Evolutionary conservation across 1,140 invertebrate genomes (phyloP).

Genomic region (Phthorimaea operculella): DNA sequence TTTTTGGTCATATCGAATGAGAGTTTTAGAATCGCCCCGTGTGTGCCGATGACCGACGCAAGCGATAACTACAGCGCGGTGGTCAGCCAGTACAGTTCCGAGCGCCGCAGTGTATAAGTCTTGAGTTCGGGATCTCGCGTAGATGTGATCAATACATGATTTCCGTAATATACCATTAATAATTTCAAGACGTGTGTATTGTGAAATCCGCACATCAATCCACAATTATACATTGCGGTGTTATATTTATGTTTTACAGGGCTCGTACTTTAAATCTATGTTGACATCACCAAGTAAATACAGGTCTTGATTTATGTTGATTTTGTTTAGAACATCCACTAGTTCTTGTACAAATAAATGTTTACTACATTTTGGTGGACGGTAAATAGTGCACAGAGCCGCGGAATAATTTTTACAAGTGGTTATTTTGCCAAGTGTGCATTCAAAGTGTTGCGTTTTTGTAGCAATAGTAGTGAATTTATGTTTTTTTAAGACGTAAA

Average conservation of each 20-base stretch:
- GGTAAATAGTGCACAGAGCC: conserved; percentile 5
- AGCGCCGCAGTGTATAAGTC: conserved; percentile 16
- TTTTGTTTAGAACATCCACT: background rate
- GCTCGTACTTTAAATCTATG: background rate
- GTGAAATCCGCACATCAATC: conserved; percentile 17
- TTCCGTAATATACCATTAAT: conserved; percentile 14
- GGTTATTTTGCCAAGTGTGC: background rate
- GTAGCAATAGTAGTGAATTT: background rate
- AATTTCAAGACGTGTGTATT: conserved; percentile 17
- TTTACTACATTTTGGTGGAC: conserved; percentile 2
- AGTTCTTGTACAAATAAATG: conserved; percentile 7
- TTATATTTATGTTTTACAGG: conserved; percentile 10
- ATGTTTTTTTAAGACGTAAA: conserved; percentile 1
- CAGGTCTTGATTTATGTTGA: background rate
- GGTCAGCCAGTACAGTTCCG: conserved; percentile 12
- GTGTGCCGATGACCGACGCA: background rate
- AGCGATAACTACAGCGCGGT: background rate
- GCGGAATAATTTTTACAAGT: conserved; percentile 1
- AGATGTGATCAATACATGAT: conserved; percentile 21
- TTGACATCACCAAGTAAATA: conserved; percentile 6
- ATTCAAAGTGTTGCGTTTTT: background rate
- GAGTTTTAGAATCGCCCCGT: conserved; percentile 7
- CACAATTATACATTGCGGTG: conserved; percentile 2
- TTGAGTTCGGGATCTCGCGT: conserved; percentile 16
- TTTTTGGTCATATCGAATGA: background rate